These are phyloP conservation scores for Hyperoplus lanceolatus DNA, from an alignment of 2,797 vertebrate species.

Conservation along the genomic window DNA sequence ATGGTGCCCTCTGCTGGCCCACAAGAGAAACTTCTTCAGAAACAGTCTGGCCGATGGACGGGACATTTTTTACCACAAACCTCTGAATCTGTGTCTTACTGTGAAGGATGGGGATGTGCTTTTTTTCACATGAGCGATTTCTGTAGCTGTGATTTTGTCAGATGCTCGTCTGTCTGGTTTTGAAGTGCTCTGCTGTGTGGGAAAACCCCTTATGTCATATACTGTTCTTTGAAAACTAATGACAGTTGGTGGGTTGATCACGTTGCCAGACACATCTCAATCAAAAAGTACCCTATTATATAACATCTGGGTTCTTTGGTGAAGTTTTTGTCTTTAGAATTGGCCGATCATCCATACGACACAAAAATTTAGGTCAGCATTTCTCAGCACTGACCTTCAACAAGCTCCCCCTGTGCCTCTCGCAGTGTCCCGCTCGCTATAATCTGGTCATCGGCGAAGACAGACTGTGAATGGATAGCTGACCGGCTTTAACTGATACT, in stretches of 20 bases:
- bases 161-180: no score
- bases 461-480: conserved; percentile 56
- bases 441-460: conserved; percentile 66
- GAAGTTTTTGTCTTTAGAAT: conserved; percentile 5
- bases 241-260: not conserved
- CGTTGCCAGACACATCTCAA: not conserved
- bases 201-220: not conserved
- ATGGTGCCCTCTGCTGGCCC: not conserved
- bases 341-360: conserved; percentile 1
- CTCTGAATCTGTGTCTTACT: no score
- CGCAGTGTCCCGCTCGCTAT: conserved; percentile 35
- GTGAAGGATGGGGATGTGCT: no score
- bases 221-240: not conserved
- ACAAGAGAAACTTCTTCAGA: no score
- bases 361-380: not conserved
- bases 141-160: no score
- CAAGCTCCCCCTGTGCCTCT: conserved; percentile 29
- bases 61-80: not conserved
- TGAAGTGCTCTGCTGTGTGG: no score
- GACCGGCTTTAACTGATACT: conserved; percentile 74
- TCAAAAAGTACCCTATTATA: not conserved
- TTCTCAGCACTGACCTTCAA: conserved; percentile 55
- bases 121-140: no score
- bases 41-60: not conserved
- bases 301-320: not conserved